A percentile compares a stretch with the other conserved stretches of the same genome.
Evolutionary conservation across 2,113 vertebrate genomes (phyloP).

Genomic region (Dipodomys ordii): DNA sequence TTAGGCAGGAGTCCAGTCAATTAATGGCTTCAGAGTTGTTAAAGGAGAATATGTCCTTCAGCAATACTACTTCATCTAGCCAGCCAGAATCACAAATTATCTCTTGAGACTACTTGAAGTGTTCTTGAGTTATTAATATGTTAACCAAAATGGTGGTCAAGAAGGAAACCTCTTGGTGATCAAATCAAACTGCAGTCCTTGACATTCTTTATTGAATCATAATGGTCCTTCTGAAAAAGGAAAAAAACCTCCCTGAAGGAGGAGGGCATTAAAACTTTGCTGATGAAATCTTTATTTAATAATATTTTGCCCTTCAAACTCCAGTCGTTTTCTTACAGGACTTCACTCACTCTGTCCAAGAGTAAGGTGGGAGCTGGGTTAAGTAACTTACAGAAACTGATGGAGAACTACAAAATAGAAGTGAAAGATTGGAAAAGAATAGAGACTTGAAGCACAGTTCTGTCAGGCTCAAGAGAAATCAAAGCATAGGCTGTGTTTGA

Average conservation of each 20-base stretch:
- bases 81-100: conserved; percentile 78
- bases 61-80: conserved; percentile 76
- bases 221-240: conserved; percentile 59
- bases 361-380: neutral
- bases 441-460: no score
- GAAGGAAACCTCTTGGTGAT: conserved; percentile 78
- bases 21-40: conserved; percentile 69
- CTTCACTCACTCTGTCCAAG: neutral
- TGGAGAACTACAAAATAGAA: neutral
- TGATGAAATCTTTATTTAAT: conserved; percentile 47
- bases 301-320: conserved; percentile 49
- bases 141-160: conserved; percentile 75
- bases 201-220: conserved; percentile 73
- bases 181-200: conserved; percentile 69
- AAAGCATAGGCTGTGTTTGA: neutral
- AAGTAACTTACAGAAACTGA: neutral
- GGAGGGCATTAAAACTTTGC: conserved; percentile 53
- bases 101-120: conserved; percentile 79
- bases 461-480: neutral
- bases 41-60: conserved; percentile 72
- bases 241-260: conserved; percentile 36
- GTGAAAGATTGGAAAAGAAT: neutral
- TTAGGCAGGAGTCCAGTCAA: conserved; percentile 65
- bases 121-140: conserved; percentile 76
- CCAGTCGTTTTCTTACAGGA: neutral